Percentiles rank a stretch among this genome's conserved stretches.
Conservation (phyloP, 1,140 invertebrate species). For the Limonius californicus region DNA sequence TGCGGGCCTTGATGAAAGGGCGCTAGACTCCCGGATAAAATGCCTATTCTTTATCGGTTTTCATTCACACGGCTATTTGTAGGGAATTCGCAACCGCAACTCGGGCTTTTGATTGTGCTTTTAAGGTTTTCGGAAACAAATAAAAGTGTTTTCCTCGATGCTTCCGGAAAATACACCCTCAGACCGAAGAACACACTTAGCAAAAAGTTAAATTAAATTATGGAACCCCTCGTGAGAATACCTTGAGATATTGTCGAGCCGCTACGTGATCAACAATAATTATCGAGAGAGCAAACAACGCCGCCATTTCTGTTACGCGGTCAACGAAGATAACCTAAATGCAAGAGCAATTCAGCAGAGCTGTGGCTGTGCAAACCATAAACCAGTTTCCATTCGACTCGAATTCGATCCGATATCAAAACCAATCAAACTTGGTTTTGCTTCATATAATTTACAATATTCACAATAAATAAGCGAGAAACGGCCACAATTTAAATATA, state of each 20-base stretch:
- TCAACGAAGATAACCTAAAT: too few relatives aligned
- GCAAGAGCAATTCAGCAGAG: too few relatives aligned
- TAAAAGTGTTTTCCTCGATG: not conserved
- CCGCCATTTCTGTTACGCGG: too few relatives aligned
- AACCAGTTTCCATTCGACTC: too few relatives aligned
- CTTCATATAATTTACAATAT: too few relatives aligned
- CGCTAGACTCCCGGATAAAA: not conserved
- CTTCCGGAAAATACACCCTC: not conserved
- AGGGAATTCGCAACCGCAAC: not conserved
- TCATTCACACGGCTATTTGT: not conserved
- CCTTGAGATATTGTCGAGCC: not conserved
- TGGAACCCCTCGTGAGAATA: not conserved
- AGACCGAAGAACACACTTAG: not conserved
- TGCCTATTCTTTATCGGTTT: not conserved
- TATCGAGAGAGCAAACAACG: too few relatives aligned
- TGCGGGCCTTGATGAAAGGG: not conserved
- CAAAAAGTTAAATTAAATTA: constrained; percentile 1
- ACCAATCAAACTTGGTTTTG: too few relatives aligned
- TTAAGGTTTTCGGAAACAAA: not conserved
- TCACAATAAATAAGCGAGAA: too few relatives aligned
- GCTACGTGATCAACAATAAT: too few relatives aligned
- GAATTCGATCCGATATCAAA: too few relatives aligned
- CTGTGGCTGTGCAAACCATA: too few relatives aligned
- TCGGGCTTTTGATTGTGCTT: not conserved
- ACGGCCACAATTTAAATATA: too few relatives aligned